These are phyloP conservation scores for Plestiodon gilberti DNA, from an alignment of 2,113 vertebrate species.

Conservation along the genomic window DNA sequence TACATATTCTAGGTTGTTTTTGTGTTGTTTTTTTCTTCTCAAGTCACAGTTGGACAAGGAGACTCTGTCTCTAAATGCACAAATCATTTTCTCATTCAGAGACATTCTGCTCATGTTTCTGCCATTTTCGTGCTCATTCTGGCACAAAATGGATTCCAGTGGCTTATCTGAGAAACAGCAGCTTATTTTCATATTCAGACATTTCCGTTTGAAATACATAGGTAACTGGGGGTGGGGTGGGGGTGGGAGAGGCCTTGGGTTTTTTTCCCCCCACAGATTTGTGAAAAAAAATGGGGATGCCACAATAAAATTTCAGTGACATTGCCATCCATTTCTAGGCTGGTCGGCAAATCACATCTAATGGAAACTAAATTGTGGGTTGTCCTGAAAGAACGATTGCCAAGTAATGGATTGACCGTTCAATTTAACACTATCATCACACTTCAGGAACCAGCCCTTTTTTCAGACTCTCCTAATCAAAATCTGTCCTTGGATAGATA, in stretches of 20 bases:
- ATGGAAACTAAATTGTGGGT: slow-evolving; percentile 43
- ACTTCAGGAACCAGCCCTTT: slow-evolving; percentile 53
- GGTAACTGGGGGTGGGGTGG: not conserved
- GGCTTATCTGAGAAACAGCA: not conserved
- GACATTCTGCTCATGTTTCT: not conserved
- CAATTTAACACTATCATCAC: slow-evolving; percentile 26
- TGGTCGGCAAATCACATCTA: not conserved
- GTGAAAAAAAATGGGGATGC: not conserved
- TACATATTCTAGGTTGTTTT: not conserved
- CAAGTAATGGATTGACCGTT: slow-evolving; percentile 33
- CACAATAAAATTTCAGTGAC: not conserved
- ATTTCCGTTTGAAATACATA: not conserved
- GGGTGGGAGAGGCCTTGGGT: not conserved
- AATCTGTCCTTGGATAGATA: slow-evolving; percentile 2
- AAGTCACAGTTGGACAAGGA: not conserved
- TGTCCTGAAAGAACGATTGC: slow-evolving; percentile 34
- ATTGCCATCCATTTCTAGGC: not conserved
- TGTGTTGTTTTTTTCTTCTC: not conserved
- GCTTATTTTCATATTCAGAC: not conserved
- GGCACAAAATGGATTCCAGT: not conserved
- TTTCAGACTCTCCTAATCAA: slow-evolving; percentile 46
- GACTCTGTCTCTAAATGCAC: not conserved
- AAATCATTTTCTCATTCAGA: not conserved
- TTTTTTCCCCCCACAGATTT: not conserved
- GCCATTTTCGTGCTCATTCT: not conserved